Conservation (phyloP, 2,888 invertebrate species). For the Rambutsinella grinnellia region DNA sequence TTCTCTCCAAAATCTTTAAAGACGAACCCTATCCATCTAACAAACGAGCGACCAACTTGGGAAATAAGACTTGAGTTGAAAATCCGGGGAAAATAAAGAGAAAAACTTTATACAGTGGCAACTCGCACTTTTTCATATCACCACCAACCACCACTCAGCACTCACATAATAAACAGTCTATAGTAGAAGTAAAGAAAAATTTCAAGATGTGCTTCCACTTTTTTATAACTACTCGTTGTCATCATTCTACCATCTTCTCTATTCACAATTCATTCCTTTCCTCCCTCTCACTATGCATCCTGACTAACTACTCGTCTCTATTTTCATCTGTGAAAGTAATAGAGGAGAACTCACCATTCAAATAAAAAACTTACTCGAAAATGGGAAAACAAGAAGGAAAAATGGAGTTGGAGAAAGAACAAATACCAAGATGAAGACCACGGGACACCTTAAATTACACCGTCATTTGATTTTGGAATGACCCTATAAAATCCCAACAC, state of each 20-base stretch:
- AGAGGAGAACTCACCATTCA: no score
- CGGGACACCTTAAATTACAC: conserved; percentile 59
- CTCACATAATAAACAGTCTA: no score
- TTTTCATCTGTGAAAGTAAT: no score
- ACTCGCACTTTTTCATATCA: not conserved
- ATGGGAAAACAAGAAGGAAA: not conserved
- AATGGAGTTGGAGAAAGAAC: not conserved
- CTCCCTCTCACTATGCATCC: no score
- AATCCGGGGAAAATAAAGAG: not conserved
- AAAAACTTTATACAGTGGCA: not conserved
- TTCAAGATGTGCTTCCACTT: no score
- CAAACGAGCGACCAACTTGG: conserved; percentile 29
- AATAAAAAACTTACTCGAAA: not conserved
- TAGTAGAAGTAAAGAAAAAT: no score
- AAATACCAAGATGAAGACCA: conserved; percentile 25
- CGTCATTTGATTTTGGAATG: conserved; percentile 47
- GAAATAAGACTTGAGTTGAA: conserved; percentile 27
- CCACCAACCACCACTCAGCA: not conserved
- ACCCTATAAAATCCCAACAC: conserved; percentile 51
- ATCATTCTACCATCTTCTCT: no score
- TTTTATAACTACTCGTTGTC: no score
- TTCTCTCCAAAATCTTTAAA: conserved; percentile 5
- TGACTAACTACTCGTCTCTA: no score
- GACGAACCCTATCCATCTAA: conserved; percentile 1
- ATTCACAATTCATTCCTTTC: no score